phyloP scores from a whole-genome alignment of 2,113 vertebrate species.

The Phyllostomus discolor region DNA sequence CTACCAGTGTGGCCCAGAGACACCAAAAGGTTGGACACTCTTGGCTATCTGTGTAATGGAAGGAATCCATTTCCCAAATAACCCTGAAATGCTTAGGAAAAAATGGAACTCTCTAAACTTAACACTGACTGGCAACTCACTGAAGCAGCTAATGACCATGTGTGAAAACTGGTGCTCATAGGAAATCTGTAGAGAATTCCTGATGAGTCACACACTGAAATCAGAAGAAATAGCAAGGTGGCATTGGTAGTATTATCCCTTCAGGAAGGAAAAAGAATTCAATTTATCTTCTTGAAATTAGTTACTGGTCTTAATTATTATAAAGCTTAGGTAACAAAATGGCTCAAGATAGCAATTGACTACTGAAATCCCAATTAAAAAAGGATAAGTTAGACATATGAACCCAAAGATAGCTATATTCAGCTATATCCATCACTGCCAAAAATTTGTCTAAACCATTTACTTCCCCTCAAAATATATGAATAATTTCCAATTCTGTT shows the following conservation, averaged over 20 bases:
- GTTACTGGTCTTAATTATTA: constrained; percentile 49
- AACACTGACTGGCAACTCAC: neutral
- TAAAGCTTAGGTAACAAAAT: constrained; percentile 8
- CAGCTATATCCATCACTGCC: constrained; percentile 48
- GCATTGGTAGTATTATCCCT: neutral
- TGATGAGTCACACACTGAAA: constrained; percentile 15
- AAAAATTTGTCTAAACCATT: constrained; percentile 30
- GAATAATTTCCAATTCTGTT: constrained; percentile 64
- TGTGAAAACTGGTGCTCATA: neutral
- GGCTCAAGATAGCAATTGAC: constrained; percentile 58
- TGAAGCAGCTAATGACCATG: constrained; percentile 14
- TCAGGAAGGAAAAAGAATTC: neutral
- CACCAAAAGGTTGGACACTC: too few species aligned
- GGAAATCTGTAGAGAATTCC: neutral
- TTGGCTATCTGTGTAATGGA: neutral
- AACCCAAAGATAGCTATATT: constrained; percentile 63
- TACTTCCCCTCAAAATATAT: constrained; percentile 34
- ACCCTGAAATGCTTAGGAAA: neutral
- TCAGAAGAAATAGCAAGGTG: neutral
- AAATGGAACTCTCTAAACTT: neutral
- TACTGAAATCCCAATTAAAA: constrained; percentile 64
- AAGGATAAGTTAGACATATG: constrained; percentile 55
- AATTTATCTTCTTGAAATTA: constrained; percentile 36
- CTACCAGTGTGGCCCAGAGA: too few species aligned
- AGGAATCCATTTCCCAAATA: neutral